Evolutionary conservation across 2,888 invertebrate species (phyloP).

Genomic region (Dryobotodes eremita): DNA sequence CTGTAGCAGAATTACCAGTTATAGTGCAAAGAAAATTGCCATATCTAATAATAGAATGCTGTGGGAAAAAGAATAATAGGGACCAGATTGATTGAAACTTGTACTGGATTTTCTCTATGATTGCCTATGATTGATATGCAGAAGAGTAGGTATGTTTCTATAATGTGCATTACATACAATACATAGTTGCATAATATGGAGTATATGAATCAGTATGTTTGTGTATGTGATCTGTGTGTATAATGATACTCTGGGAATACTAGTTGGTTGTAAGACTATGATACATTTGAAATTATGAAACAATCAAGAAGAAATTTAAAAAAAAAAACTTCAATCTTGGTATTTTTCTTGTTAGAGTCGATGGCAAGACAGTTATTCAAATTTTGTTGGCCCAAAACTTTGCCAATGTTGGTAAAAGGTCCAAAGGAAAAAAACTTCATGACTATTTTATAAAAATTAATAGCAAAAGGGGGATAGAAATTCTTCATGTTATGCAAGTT

Average conservation of each 20-base stretch:
- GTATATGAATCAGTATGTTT: slow-evolving; percentile 16
- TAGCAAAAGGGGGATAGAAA: not conserved
- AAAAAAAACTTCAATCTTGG: not conserved
- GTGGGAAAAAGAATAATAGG: slow-evolving; percentile 20
- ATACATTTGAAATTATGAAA: not conserved
- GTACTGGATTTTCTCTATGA: not conserved
- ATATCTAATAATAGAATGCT: slow-evolving; percentile 14
- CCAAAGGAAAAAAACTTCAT: not conserved
- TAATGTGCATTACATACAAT: not conserved
- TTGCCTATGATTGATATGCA: not conserved
- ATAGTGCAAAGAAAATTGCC: slow-evolving; percentile 6
- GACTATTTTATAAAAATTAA: not conserved
- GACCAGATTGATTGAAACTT: slow-evolving; percentile 11
- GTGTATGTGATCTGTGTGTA: slow-evolving; percentile 6
- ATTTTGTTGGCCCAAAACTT: too few relatives aligned
- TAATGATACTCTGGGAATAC: not conserved
- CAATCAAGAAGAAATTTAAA: slow-evolving; percentile 5
- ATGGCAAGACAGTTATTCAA: too few relatives aligned
- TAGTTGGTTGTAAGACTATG: not conserved
- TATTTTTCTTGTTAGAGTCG: too few relatives aligned
- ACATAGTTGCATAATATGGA: slow-evolving; percentile 5
- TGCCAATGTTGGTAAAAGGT: too few relatives aligned
- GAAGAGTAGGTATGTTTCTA: not conserved
- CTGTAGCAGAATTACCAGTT: slow-evolving; percentile 21
- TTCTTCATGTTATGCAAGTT: not conserved